A percentile compares a stretch with the other conserved stretches of the same genome.
Conservation (phyloP, 2,797 vertebrate genomes). For the Borostomias antarcticus region DNA sequence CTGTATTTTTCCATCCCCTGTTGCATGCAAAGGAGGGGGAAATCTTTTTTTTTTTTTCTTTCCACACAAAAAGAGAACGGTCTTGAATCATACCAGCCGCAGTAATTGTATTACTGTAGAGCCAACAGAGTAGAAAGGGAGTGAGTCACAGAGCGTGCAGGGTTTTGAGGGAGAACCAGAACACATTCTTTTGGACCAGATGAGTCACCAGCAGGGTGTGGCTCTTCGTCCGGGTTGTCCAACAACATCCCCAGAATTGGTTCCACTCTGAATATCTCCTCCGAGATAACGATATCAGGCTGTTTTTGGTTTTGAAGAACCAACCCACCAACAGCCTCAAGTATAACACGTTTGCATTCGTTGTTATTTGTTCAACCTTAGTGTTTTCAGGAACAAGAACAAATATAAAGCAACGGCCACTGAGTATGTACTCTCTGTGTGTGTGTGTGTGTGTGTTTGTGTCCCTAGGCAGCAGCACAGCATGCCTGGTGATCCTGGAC, state of each 20-base stretch:
- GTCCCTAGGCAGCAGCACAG: constrained; percentile 93
- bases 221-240: constrained; percentile 31
- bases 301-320: neutral
- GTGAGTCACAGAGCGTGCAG: constrained; percentile 63
- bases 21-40: constrained; percentile 35
- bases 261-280: neutral
- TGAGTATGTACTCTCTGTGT: too few species aligned
- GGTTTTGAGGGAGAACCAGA: constrained; percentile 49
- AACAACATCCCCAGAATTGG: constrained; percentile 1
- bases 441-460: constrained; percentile 11
- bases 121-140: constrained; percentile 39
- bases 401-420: neutral
- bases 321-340: neutral
- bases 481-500: constrained; percentile 95
- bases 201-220: constrained; percentile 70
- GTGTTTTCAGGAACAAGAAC: neutral
- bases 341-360: neutral
- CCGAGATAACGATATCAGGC: neutral
- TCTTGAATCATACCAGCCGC: constrained; percentile 36
- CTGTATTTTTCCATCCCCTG: constrained; percentile 65
- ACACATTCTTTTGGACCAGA: constrained; percentile 50
- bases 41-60: constrained; percentile 58
- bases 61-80: constrained; percentile 37
- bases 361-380: neutral
- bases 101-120: constrained; percentile 46